Base-by-base conservation (phyloP, 2,797 vertebrate genomes). In the Phataginus tricuspis region DNA sequence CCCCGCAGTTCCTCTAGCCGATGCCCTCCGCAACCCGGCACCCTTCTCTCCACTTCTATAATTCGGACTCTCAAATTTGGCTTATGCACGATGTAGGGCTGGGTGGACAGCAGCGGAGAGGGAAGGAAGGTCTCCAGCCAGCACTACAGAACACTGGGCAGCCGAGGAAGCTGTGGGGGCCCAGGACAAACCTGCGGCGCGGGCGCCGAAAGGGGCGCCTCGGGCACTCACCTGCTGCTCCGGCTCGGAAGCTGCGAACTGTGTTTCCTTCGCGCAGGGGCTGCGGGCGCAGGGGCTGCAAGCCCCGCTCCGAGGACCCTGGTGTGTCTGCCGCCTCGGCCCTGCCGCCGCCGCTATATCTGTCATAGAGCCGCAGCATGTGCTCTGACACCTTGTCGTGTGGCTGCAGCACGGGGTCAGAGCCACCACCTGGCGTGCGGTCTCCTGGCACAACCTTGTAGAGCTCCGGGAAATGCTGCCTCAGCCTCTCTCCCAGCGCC, bases 311-410 rank as follows among this genome's bases (percentile, higher is more conserved):
- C 0, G 13, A 37, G 13, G 77, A 15, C 63, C 63, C 91, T 0
- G 59, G 61, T 0, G 55, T 39, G 23, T 61, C 55, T 27, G 64
- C 53, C n/a, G 49, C 95, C 10, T 23, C 69, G 15, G 4, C 45
- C 6, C 85, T 66, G 42, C 98, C 98, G 42, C 98, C 97, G 55
- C 98, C 98, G 97, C 99, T 98, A 98, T 99, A 99, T 97, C 99
- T 99, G 63, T 99, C 98, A 95, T 99, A 99, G 84, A 99, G 99
- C 97, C 99, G 98, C 97, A 99, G 99, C 99, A 99, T 99, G 98
- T 99, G 99, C 94, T 99, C 99, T 18, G 99, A 99, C 95, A 99
- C 98, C 87, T 98, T 98, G 98, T 99, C 99, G 97, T 96, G 98
- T 3, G 97, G 96, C 63, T 84, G 96, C 84, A 92, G 87, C 86